These are phyloP conservation scores for Arrhopalites spinosus DNA, from an alignment of 2,888 invertebrate species.

Conservation along the genomic window DNA sequence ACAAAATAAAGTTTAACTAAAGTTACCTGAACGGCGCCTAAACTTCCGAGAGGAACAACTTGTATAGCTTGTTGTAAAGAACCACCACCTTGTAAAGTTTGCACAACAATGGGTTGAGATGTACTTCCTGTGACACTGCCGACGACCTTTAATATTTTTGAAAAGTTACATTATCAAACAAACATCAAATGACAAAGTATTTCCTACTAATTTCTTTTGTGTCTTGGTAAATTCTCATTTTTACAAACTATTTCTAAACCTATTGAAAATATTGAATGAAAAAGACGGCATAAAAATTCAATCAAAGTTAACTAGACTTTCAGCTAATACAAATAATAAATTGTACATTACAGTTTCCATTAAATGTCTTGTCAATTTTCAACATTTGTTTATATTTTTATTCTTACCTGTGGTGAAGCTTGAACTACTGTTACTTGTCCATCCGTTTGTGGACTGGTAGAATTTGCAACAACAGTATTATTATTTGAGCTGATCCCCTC, in stretches of 20 bases:
- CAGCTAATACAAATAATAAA: too few relatives aligned
- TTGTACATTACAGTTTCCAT: too few relatives aligned
- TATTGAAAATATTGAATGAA: too few relatives aligned
- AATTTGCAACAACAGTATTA: neutral
- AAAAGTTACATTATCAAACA: neutral
- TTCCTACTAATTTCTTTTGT: neutral
- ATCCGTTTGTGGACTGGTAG: slow-evolving; percentile 25
- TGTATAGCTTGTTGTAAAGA: slow-evolving; percentile 48
- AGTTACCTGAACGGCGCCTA: slow-evolving; percentile 29
- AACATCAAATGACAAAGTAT: neutral
- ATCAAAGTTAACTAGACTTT: too few relatives aligned
- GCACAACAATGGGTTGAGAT: slow-evolving; percentile 50
- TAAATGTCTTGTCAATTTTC: too few relatives aligned
- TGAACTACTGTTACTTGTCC: slow-evolving; percentile 64
- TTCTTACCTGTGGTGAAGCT: slow-evolving; percentile 55
- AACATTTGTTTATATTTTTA: too few relatives aligned
- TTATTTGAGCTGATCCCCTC: slow-evolving; percentile 26
- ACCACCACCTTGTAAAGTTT: slow-evolving; percentile 30
- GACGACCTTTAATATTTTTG: slow-evolving; percentile 51
- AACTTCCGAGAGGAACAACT: slow-evolving; percentile 50
- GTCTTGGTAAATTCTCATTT: neutral
- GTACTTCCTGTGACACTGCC: slow-evolving; percentile 41
- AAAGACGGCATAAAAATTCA: too few relatives aligned
- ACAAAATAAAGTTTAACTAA: too few relatives aligned
- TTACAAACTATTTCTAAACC: neutral